Base-by-base conservation (phyloP, 2,797 vertebrate genomes). In the Acropternis orthonyx region DNA sequence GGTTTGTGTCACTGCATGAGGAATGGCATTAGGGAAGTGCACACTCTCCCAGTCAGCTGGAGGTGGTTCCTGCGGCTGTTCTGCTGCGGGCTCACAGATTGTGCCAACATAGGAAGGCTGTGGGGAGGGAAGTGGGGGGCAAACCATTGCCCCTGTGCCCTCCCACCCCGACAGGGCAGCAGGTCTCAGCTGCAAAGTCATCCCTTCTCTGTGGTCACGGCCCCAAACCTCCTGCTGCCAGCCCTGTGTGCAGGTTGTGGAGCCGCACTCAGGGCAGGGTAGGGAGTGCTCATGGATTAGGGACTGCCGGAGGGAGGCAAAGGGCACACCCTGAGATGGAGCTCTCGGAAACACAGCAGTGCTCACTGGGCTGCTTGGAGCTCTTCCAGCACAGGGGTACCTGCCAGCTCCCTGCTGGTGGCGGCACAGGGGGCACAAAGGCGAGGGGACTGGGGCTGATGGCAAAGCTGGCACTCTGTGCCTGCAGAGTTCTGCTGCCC, bases 1-100 rank as follows among this genome's bases (percentile, higher is more conserved):
- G 39, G 30, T 69, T 73, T 62, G 55, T 68, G 0, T 36, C 19
- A 24, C 65, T 22, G 1, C 22, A 2, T 5, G 0, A 5, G 12
- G 7, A 62, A 8, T 39, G 69, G 62, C 43, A 6, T 14, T 41
- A 27, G 36, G 43, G 71, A 65, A 7, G 34, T 72, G 54, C 24
- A 79, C 34, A 9, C 58, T 58, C 18, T 63, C 18, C 72, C 44
- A 32, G 10, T 21, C 46, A 30, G 27, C 55, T 34, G 26, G 46
- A 68, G 68, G 51, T 44, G 5, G 36, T 69, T 59, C 66, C 74
- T 81, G 1, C 1, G 20, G 12, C 18, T 62, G 34, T 54, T 69
- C 69, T 72, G 68, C 62, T 43, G 12, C 0, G 10, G 36, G 55
- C 49, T 77, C n/a, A 19, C 61, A 44, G 9, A n/a, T 5, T 36